These are phyloP conservation scores for Urechis unicinctus DNA, from an alignment of 2,888 invertebrate species.

Conservation along the genomic window DNA sequence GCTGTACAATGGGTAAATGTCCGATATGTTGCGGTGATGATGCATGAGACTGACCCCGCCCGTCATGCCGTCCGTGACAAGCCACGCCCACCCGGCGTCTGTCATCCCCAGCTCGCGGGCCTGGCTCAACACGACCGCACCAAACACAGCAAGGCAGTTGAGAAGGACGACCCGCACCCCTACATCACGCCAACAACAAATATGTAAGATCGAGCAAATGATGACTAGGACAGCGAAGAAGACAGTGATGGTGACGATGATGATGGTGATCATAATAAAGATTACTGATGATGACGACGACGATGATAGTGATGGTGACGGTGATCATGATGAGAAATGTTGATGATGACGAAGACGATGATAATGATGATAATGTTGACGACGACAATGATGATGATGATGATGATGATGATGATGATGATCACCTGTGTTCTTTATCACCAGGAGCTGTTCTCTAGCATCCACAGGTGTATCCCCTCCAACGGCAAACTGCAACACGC, in stretches of 20 bases:
- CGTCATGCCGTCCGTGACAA: slow-evolving; percentile 8
- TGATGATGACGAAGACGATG: background rate
- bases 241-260: background rate
- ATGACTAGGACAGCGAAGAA: background rate
- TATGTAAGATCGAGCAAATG: background rate
- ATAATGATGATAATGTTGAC: background rate
- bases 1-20: too few relatives aligned
- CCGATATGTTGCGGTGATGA: too few relatives aligned
- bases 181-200: background rate
- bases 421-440: slow-evolving; percentile 7
- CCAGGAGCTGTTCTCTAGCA: slow-evolving; percentile 5
- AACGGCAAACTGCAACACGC: slow-evolving; percentile 6
- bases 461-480: background rate
- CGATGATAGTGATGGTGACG: background rate
- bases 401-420: too few relatives aligned
- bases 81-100: slow-evolving; percentile 13
- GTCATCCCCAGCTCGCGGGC: slow-evolving; percentile 10
- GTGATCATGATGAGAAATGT: slow-evolving; percentile 1
- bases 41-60: slow-evolving; percentile 6
- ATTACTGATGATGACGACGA: too few relatives aligned
- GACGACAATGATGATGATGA: background rate
- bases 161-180: slow-evolving; percentile 11
- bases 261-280: slow-evolving; percentile 1
- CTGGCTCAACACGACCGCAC: slow-evolving; percentile 6
- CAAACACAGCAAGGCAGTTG: slow-evolving; percentile 8